phyloP scores from a whole-genome alignment of 64 coral and sea anemone genomes.

The Actinia tenebrosa region DNA sequence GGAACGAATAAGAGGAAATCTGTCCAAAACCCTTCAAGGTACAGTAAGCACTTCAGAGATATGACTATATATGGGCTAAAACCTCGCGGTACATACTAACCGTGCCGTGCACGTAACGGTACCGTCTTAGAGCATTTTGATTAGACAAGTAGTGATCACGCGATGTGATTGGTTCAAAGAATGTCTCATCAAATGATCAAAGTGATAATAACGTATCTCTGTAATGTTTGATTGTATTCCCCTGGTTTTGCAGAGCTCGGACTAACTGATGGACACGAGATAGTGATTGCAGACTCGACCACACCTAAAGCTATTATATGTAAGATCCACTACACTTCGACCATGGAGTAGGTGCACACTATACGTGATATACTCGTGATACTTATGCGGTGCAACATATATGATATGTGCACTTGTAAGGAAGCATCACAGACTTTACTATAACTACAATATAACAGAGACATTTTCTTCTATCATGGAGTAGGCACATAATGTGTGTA shows the following conservation, averaged over 20 bases:
- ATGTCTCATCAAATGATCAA: too few species aligned
- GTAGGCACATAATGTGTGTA: too few species aligned
- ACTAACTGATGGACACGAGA: constrained; percentile 76
- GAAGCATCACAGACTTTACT: too few species aligned
- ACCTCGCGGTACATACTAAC: background rate
- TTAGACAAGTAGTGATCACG: too few species aligned
- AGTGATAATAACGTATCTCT: too few species aligned
- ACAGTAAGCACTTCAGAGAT: background rate
- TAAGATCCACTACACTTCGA: constrained; percentile 62
- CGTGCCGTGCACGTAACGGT: too few species aligned
- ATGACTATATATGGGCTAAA: too few species aligned
- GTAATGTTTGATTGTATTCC: background rate
- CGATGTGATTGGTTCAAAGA: too few species aligned
- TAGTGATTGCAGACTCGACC: constrained; percentile 84
- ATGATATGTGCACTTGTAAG: background rate
- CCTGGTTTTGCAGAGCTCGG: constrained; percentile 63
- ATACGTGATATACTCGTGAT: background rate
- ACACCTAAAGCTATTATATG: constrained; percentile 85
- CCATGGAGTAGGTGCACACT: constrained; percentile 38
- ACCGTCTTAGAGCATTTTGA: too few species aligned
- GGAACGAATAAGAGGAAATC: constrained; percentile 82
- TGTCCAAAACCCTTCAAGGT: constrained; percentile 51
- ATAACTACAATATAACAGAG: too few species aligned
- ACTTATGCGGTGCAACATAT: background rate
- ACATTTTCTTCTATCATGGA: too few species aligned